Conservation (phyloP, 2,888 invertebrate genomes). For the Ptychoptera albimana region DNA sequence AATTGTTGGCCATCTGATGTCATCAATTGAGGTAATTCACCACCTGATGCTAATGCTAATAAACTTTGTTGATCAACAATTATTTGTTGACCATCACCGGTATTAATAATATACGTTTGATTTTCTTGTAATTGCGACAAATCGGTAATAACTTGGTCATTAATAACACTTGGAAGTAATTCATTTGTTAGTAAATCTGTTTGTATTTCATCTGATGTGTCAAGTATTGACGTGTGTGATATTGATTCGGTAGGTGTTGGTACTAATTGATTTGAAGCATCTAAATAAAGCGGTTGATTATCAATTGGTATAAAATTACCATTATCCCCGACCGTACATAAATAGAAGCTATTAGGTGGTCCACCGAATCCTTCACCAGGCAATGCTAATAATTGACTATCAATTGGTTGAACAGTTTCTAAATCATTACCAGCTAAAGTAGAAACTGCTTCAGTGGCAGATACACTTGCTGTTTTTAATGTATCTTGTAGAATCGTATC, state of each 20-base stretch:
- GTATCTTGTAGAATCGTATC: no score
- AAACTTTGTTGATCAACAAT: conserved; percentile 16
- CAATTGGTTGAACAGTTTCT: conserved; percentile 33
- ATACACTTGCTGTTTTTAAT: conserved; percentile 17
- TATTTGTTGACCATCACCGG: conserved; percentile 31
- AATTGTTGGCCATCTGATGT: conserved; percentile 18
- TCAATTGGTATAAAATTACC: conserved; percentile 56
- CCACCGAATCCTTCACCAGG: conserved; percentile 59
- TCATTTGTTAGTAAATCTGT: no score
- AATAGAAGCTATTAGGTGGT: conserved; percentile 53
- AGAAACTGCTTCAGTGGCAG: conserved; percentile 20
- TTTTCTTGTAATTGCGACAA: conserved; percentile 4
- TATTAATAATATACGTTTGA: conserved; percentile 8
- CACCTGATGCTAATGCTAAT: conserved; percentile 9
- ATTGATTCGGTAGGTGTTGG: conserved; percentile 11
- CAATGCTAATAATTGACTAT: conserved; percentile 38
- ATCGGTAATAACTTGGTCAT: conserved; percentile 4
- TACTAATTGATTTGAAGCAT: conserved; percentile 21
- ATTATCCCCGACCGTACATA: conserved; percentile 54
- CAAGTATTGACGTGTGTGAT: conserved; percentile 13
- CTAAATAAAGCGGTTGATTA: conserved; percentile 33
- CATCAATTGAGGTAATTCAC: conserved; percentile 16
- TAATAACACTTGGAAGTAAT: conserved; percentile 15
- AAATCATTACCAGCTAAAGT: conserved; percentile 26
- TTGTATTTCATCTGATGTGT: conserved; percentile 16